These are phyloP conservation scores for Gracilinanus agilis DNA, from an alignment of 2,113 vertebrate genomes.

Conservation along the genomic window DNA sequence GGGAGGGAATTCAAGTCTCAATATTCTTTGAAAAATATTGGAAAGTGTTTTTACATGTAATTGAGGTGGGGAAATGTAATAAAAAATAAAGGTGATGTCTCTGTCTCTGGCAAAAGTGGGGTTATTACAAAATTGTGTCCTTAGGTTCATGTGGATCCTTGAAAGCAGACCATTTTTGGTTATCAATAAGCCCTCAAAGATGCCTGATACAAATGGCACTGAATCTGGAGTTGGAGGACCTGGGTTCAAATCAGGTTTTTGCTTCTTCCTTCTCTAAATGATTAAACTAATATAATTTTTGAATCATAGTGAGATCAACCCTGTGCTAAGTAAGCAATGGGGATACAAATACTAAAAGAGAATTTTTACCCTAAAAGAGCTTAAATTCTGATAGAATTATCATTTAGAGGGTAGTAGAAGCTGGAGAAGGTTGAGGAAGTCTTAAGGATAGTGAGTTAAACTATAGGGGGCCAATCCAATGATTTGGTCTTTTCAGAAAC, in stretches of 20 bases:
- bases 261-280: not conserved
- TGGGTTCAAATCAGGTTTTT: not conserved
- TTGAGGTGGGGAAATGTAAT: no score
- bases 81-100: not conserved
- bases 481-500: not conserved
- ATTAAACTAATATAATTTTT: not conserved
- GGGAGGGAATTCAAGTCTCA: no score
- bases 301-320: not conserved
- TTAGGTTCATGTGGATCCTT: not conserved
- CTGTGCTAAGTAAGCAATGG: not conserved
- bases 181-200: not conserved
- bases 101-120: not conserved
- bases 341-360: not conserved
- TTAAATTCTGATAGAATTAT: not conserved
- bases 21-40: no score
- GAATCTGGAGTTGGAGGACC: not conserved
- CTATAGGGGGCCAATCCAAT: not conserved
- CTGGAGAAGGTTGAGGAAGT: not conserved
- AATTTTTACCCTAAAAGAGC: not conserved
- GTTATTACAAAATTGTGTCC: not conserved
- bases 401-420: not conserved
- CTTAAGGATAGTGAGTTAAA: not conserved
- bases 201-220: not conserved
- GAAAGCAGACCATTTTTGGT: not conserved
- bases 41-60: no score